These are phyloP conservation scores for Poecile atricapillus DNA, from an alignment of 2,113 vertebrate genomes.

Conservation along the genomic window DNA sequence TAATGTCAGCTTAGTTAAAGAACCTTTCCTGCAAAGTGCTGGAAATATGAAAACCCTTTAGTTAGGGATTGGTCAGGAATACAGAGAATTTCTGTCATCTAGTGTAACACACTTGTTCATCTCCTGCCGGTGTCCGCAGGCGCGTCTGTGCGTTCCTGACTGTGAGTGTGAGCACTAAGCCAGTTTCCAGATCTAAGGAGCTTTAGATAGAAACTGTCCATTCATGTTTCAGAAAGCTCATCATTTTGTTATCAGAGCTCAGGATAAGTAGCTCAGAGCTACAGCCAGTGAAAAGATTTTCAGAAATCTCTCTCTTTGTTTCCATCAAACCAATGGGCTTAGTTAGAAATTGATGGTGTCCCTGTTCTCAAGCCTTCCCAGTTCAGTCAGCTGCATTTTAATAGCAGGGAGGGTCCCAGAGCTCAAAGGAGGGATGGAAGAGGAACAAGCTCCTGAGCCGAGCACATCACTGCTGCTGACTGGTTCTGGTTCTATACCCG, in stretches of 20 bases:
- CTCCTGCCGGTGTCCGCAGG: neutral
- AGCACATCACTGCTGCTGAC: neutral
- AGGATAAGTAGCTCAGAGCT: conserved; percentile 61
- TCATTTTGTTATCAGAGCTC: conserved; percentile 30
- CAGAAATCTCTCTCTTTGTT: conserved; percentile 38
- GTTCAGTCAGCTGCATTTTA: neutral
- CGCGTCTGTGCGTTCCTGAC: rapidly evolving
- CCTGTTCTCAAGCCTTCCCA: neutral
- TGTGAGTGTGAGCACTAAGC: neutral
- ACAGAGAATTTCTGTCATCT: conserved; percentile 7
- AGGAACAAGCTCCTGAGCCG: neutral
- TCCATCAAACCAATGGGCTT: conserved; percentile 15
- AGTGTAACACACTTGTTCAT: neutral
- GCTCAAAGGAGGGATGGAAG: neutral
- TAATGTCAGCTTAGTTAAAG: conserved; percentile 27
- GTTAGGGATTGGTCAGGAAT: neutral
- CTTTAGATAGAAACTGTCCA: conserved; percentile 44
- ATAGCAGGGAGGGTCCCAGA: neutral
- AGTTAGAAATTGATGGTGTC: neutral
- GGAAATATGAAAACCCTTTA: conserved; percentile 3
- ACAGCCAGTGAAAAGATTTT: conserved; percentile 20
- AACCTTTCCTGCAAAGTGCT: neutral
- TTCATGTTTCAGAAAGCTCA: conserved; percentile 24
- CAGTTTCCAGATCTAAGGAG: conserved; percentile 17
- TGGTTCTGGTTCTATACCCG: neutral